Conservation (phyloP, 2,888 invertebrate species). For the Ypsolopha scabrella region DNA sequence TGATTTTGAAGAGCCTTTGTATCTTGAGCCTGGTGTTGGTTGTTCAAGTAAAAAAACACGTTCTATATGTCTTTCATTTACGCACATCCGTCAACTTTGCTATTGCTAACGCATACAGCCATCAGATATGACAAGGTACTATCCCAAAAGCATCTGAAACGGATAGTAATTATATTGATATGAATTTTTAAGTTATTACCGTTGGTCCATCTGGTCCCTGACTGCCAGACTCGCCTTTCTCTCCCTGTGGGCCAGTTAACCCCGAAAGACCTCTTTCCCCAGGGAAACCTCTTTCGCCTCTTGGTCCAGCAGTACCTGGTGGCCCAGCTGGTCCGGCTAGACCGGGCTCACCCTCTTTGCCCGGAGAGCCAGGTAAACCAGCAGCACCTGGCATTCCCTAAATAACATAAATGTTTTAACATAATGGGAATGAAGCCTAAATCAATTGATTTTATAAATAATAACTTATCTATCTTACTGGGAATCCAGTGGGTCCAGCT, state of each 20-base stretch:
- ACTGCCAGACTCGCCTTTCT: conserved; percentile 74
- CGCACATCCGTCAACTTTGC: too few species aligned
- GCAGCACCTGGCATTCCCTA: conserved; percentile 81
- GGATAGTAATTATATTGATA: too few species aligned
- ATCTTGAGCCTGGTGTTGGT: too few species aligned
- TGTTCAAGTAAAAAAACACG: too few species aligned
- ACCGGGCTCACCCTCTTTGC: conserved; percentile 86
- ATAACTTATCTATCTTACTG: conserved; percentile 53
- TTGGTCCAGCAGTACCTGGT: conserved; percentile 71
- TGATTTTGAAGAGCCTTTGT: too few species aligned
- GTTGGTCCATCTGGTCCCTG: conserved; percentile 78
- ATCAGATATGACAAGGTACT: too few species aligned
- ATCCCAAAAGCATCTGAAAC: too few species aligned
- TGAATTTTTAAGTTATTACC: conserved; percentile 36
- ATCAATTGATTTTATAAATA: background rate
- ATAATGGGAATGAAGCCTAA: background rate
- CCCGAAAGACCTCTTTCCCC: conserved; percentile 82
- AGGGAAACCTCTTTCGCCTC: conserved; percentile 78
- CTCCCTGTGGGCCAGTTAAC: conserved; percentile 73
- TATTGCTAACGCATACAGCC: too few species aligned
- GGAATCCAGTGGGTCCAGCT: conserved; percentile 84
- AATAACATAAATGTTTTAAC: conserved; percentile 6
- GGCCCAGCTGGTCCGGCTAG: conserved; percentile 75
- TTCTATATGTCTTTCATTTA: too few species aligned
- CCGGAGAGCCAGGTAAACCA: conserved; percentile 79